Evolutionary conservation across 2,888 invertebrate species (phyloP), one percentile per base, ranked within the genome.

Genomic region (Chrysina gloriosa): DNA sequence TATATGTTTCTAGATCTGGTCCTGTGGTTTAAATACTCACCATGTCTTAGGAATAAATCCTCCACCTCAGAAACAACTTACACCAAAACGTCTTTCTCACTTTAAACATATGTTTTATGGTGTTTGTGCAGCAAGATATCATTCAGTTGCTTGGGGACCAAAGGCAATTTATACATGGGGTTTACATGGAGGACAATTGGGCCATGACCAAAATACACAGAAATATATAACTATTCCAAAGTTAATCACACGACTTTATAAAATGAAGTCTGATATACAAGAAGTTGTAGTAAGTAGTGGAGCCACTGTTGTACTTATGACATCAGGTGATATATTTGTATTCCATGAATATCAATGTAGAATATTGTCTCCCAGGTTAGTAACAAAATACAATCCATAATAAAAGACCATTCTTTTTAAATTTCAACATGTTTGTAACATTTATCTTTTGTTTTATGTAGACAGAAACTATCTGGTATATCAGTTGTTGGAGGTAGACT

Each of bases 141-240:
- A 95, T 82, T 90, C 92, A 0, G 89, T 92, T 1, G 88, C 88
- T 9, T 87, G 91, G 88, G 87, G 89, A 79, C 68, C 81, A 0
- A 81, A 85, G 25, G 85, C 85, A 0, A 82, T 94, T 0, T 94
- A 89, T 80, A 90, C 92, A 0, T 95, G 93, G 90, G 96, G 96
- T 1, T 84, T 89, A 2, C 94, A 96, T 84, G 86, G 89, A 61
- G 96, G 96, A 0, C 95, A 96, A 78, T 83, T 95, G 75, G 94
- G 94, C 1, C 91, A 91, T 72, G 84, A 84, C 71, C 85, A 83
- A 79, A 72, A 71, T 36, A 82, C 83, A 11, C 85, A 86, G 9
- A 79, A 79, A 63, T 78, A 79, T 63, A 71, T 89, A 0, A 70
- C 83, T 0, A 73, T 79, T 0, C 88, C 88, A 0, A 88, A 85